These are phyloP conservation scores for Hecatera dysodea DNA, from an alignment of 2,888 invertebrate genomes.

Conservation along the genomic window DNA sequence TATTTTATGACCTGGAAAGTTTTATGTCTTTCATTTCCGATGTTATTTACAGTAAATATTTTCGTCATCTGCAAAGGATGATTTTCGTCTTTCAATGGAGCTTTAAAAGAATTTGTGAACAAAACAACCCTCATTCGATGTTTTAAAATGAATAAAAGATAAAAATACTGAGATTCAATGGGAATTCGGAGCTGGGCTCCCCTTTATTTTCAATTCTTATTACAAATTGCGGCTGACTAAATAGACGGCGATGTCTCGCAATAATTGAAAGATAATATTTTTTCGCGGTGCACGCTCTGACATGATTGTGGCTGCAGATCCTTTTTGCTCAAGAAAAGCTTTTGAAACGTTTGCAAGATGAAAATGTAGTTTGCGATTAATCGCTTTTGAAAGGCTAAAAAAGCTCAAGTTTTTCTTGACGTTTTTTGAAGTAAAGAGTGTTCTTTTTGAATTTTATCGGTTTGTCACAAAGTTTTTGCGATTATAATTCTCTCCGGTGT, in stretches of 20 bases:
- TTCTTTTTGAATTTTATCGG: conserved; percentile 8
- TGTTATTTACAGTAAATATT: conserved; percentile 14
- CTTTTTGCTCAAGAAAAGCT: conserved; percentile 62
- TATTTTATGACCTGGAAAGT: conserved; percentile 45
- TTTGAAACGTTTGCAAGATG: conserved; percentile 69
- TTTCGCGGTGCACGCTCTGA: conserved; percentile 74
- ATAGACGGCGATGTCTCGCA: conserved; percentile 76
- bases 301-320: conserved; percentile 72
- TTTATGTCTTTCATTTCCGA: conserved; percentile 40
- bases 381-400: conserved; percentile 53
- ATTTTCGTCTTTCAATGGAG: conserved; percentile 15
- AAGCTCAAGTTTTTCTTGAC: conserved; percentile 11
- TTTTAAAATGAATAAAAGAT: conserved; percentile 41
- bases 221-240: conserved; percentile 80
- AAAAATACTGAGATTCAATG: conserved; percentile 52
- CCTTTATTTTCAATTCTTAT: conserved; percentile 81
- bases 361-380: conserved; percentile 60
- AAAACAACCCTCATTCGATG: conserved; percentile 26
- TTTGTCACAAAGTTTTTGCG: conserved; percentile 7
- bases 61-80: not conserved
- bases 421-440: conserved; percentile 11
- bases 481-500: not conserved
- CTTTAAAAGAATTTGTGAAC: conserved; percentile 14
- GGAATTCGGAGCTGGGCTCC: conserved; percentile 54
- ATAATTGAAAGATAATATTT: conserved; percentile 87